Conservation (phyloP, 2,113 vertebrate species). For the Megaceryle torquata region DNA sequence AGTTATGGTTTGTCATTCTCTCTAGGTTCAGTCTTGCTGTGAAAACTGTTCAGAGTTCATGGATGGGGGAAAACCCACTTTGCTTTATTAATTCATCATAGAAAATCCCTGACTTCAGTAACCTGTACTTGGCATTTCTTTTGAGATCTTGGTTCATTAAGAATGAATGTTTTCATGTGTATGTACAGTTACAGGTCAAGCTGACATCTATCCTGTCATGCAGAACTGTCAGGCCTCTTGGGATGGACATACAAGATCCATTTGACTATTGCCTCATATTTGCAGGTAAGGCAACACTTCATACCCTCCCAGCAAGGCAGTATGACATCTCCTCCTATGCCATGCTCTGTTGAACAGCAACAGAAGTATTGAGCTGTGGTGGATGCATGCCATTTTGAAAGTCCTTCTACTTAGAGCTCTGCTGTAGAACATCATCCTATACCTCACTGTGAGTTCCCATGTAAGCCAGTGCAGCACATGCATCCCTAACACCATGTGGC, state of each 20-base stretch:
- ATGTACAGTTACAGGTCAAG: neutral
- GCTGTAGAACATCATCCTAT: neutral
- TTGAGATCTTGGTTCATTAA: neutral
- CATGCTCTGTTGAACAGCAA: neutral
- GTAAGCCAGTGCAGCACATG: rapidly evolving
- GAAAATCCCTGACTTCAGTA: neutral
- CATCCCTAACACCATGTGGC: rapidly evolving
- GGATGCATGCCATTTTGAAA: neutral
- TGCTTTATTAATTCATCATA: neutral
- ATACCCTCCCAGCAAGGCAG: neutral
- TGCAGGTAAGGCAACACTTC: neutral
- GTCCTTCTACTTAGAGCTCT: neutral
- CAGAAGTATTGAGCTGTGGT: neutral
- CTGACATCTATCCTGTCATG: neutral
- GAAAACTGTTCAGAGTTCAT: neutral
- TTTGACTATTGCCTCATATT: neutral
- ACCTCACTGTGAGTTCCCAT: neutral
- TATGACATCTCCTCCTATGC: neutral
- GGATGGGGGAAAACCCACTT: neutral
- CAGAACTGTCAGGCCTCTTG: neutral
- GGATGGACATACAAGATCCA: rapidly evolving
- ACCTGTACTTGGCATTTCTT: neutral
- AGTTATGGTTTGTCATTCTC: neutral
- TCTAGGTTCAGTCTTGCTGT: neutral
- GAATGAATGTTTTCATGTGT: neutral